Base-by-base conservation (phyloP, 2,888 invertebrate genomes). In the Stramonita haemastoma region DNA sequence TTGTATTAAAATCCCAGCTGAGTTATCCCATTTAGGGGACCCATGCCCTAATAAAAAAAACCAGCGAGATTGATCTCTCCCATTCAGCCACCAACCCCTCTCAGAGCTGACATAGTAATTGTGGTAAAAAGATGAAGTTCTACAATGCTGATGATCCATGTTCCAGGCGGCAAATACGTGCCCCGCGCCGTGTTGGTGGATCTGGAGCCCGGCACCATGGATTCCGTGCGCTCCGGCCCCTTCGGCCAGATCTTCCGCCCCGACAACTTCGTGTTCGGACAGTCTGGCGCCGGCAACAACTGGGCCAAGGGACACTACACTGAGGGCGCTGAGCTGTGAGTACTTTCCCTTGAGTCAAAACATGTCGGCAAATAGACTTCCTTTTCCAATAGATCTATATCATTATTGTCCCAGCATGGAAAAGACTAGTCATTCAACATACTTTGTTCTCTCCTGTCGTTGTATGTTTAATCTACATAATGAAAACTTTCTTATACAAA, bases 241-340 rank as follows among this genome's bases (percentile, higher is more conserved):
- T 91, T 91, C 79, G 91, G 91, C 19, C 91, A 91, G 86, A 90
- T 91, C 66, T 90, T 90, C 90, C 87, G 91, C 77, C 91, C 91
- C 56, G 91, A 91, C 87, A 91, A 91, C 85, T 91, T 91, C 84
- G 90, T 91, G 32, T 91, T 91, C 70, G 91, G 91, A 5, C 91
- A 91, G 87, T 91, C 91, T n/a, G 91, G 91, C 29, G 91, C 91
- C 26, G 91, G 91, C 56, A 91, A 91, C 88, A 91, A 91, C 89
- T 91, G 91, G 91, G 91, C 91, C 88, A 91, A 91, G 89, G 91
- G 91, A 86, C 91, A 91, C 87, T 91, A 91, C 87, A 91, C 91
- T 26, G 91, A 91, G 85, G 91, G 91, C 81, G 91, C 91, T 29
- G 91, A 91, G 88, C 91, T 91, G 91, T 91, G 87, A 87, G 87